Evolutionary conservation across 2,797 vertebrate genomes (phyloP), one percentile per base, ranked within the genome.

Genomic region (Liasis olivaceus): DNA sequence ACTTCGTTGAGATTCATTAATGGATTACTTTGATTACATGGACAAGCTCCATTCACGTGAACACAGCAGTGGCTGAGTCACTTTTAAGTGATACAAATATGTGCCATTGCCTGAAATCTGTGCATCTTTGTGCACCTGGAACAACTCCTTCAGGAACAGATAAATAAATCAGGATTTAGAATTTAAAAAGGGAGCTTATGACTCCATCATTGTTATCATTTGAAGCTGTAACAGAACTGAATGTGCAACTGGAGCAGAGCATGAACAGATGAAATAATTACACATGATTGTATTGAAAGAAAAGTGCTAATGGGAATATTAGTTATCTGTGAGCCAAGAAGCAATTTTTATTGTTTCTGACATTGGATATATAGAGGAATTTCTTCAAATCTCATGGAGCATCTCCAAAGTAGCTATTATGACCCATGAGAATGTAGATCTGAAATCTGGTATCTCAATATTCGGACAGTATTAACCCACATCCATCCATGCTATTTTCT

Each of bases 1-100:
- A 93, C 88, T 91, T 96, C 93, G 91, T 91, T 95, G 90, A 62
- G 91, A 93, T 93, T 24, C 88, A 89, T 84, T 92, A 87, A 85
- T 89, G 63, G 69, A 94, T 95, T 95, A 93, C 94, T 93, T 91
- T 95, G 93, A 94, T 93, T 90, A 91, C 72, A 91, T 60, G 95
- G 91, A 81, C 81, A 93, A 95, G 93, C 88, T 90, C 88, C 64
- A 92, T 93, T 94, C 94, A 91, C 94, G 95, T 96, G 91, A 59
- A 84, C 95, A 85, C 77, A 31, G 36, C 47, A 59, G 86, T 92
- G 5, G 22, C 20, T 86, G 89, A 95, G 85, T 94, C 87, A 85
- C 60, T 94, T 64, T 87, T 24, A 72, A 77, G 72, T n/a, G 15
- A 42, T 72, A 72, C 51, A 87, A 64, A 72, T 72, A 28, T 77